phyloP scores from a whole-genome alignment of 1,140 invertebrate genomes.

The Aphelenchoides avenae region DNA sequence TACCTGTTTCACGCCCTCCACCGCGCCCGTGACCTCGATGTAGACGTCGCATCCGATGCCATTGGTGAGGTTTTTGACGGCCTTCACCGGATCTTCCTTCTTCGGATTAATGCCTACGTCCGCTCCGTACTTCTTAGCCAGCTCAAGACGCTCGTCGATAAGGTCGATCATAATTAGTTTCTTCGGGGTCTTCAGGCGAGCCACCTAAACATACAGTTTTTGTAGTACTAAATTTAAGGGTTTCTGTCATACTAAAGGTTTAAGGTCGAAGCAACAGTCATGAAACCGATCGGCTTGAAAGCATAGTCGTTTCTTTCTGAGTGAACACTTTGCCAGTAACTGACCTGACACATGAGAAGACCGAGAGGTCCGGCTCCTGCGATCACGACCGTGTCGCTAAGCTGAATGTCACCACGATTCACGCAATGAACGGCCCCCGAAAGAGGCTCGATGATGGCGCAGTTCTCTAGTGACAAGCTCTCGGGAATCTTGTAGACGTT shows the following conservation, averaged over 20 bases:
- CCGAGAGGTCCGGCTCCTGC: constrained; percentile 1
- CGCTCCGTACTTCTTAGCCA: neutral
- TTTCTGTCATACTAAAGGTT: no score
- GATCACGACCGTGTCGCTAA: neutral
- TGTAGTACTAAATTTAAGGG: no score
- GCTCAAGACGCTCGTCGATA: neutral
- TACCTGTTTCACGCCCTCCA: neutral
- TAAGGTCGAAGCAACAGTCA: no score
- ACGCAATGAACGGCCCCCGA: neutral
- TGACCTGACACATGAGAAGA: neutral
- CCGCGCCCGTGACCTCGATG: neutral
- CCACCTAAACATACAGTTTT: no score
- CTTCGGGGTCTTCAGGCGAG: constrained; percentile 1
- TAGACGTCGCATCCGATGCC: constrained; percentile 1
- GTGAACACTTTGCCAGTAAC: no score
- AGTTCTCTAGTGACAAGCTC: neutral
- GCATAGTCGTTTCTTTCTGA: no score
- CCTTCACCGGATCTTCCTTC: neutral
- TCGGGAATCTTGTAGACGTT: constrained; percentile 3
- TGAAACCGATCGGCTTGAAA: no score
- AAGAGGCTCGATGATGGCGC: constrained; percentile 2
- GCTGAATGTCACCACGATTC: neutral
- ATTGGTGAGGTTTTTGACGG: neutral
- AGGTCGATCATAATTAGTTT: neutral
- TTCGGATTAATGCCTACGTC: neutral